Evolutionary conservation across 2,113 vertebrate genomes (phyloP).

Genomic region (Grammomys dolichurus): DNA sequence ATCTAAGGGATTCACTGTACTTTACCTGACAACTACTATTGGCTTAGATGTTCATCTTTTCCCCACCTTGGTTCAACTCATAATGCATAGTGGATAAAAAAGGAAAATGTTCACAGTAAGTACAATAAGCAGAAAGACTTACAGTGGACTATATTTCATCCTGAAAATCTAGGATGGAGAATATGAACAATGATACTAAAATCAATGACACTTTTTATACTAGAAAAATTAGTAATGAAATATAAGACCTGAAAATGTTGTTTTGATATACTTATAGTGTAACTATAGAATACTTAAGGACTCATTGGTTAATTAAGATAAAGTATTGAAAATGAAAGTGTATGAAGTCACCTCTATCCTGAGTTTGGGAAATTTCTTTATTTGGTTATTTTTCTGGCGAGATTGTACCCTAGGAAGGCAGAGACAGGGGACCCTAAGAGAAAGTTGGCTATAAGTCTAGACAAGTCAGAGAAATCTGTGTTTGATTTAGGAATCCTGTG

Average conservation of each 20-base stretch:
- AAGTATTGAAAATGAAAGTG: neutral
- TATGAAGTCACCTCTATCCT: neutral
- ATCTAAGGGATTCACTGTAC: neutral
- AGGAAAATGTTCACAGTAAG: neutral
- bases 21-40: neutral
- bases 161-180: neutral
- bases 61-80: fast-evolving
- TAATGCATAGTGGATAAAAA: neutral
- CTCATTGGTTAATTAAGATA: neutral
- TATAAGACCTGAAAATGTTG: neutral
- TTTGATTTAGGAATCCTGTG: neutral
- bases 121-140: neutral
- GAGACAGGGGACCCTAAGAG: neutral
- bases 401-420: neutral
- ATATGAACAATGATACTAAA: neutral
- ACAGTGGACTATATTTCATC: neutral
- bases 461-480: neutral
- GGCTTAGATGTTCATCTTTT: neutral
- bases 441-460: too few species aligned
- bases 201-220: neutral
- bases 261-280: neutral
- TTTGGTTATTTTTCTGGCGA: neutral
- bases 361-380: neutral
- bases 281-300: neutral
- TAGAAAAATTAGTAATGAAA: neutral